Conservation (phyloP, 2,797 vertebrate genomes). For the Cyprinella venusta region DNA sequence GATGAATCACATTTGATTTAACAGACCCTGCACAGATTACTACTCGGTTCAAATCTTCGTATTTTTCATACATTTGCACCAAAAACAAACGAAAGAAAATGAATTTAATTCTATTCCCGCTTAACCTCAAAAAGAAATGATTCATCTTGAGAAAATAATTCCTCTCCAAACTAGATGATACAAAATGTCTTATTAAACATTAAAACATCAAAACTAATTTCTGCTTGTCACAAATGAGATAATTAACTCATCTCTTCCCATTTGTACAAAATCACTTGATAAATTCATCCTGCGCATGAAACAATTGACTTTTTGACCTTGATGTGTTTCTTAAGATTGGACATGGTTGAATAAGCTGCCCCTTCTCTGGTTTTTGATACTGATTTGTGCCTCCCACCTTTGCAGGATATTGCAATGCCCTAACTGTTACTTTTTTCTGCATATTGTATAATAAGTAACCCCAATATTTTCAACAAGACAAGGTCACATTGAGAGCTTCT, state of each 20-base stretch:
- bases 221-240: conserved; percentile 27
- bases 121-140: conserved; percentile 31
- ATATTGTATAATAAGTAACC: neutral
- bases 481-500: conserved; percentile 7
- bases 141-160: conserved; percentile 51
- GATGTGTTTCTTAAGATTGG: neutral
- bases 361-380: neutral
- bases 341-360: neutral
- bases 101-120: neutral
- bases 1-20: conserved; percentile 39
- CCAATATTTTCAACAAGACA: conserved; percentile 18
- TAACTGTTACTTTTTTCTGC: neutral
- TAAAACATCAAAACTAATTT: neutral
- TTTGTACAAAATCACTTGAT: conserved; percentile 22
- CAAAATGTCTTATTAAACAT: conserved; percentile 50
- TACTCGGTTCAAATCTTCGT: conserved; percentile 7
- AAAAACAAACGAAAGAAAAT: neutral
- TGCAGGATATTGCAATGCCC: conserved; percentile 1
- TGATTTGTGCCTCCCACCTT: neutral
- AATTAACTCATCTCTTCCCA: conserved; percentile 37
- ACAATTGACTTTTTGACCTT: neutral
- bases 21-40: conserved; percentile 7
- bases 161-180: conserved; percentile 43
- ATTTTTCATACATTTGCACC: neutral
- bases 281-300: neutral